These are phyloP conservation scores for Dendroctonus ponderosae DNA, from an alignment of 1,140 invertebrate species.

Conservation along the genomic window DNA sequence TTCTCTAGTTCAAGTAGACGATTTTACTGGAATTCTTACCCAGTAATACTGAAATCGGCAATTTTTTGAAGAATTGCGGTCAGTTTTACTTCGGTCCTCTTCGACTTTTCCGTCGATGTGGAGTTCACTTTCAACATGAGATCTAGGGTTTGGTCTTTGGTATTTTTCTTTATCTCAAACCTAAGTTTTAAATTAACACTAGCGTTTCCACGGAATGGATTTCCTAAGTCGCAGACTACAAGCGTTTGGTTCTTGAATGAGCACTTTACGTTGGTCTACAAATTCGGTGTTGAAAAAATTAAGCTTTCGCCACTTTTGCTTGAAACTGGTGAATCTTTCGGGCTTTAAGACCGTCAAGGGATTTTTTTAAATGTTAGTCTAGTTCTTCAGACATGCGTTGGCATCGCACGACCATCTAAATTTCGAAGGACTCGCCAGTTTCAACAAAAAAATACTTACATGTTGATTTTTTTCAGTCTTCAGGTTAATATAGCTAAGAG, in stretches of 20 bases:
- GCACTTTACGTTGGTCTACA: constrained; percentile 53
- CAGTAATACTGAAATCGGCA: constrained; percentile 78
- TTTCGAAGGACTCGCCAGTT: too few relatives aligned
- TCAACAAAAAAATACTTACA: background rate
- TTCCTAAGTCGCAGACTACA: constrained; percentile 80
- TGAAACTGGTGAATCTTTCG: background rate
- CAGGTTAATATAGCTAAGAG: constrained; percentile 69
- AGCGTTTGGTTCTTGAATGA: constrained; percentile 71
- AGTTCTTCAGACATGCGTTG: background rate
- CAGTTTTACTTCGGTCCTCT: constrained; percentile 57
- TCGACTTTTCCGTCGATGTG: constrained; percentile 70
- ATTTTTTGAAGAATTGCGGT: constrained; percentile 72
- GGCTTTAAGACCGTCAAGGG: background rate
- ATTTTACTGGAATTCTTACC: constrained; percentile 56
- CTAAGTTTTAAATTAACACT: constrained; percentile 64
- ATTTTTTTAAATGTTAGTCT: too few relatives aligned
- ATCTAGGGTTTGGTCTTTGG: constrained; percentile 66
- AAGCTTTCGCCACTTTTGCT: background rate
- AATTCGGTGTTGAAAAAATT: background rate
- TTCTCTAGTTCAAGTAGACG: background rate
- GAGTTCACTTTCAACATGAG: constrained; percentile 82
- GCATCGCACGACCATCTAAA: background rate
- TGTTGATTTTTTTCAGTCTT: constrained; percentile 33
- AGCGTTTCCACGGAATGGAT: constrained; percentile 76
- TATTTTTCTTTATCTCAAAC: constrained; percentile 74